A percentile compares a stretch with the other conserved stretches of the same genome.
Conservation (phyloP, 2,113 vertebrate genomes). For the Crypturellus undulatus region DNA sequence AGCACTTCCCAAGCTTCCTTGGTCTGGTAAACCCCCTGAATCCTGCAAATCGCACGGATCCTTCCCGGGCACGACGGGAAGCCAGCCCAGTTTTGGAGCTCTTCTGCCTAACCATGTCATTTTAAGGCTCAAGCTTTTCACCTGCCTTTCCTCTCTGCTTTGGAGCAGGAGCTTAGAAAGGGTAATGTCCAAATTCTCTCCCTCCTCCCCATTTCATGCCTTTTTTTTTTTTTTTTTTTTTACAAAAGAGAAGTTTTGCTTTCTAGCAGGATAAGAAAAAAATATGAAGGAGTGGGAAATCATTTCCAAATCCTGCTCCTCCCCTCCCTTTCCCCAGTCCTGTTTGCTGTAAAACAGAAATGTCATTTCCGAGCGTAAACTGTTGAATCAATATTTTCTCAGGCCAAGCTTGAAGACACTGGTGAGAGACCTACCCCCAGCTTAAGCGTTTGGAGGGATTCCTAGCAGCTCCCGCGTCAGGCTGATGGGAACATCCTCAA, state of each 20-base stretch:
- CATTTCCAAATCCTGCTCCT: background rate
- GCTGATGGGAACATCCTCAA: background rate
- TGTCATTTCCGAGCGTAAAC: background rate
- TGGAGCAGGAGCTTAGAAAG: background rate
- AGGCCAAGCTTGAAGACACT: slow-evolving; percentile 13
- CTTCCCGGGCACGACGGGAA: background rate
- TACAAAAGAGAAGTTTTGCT: background rate
- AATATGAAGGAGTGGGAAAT: background rate
- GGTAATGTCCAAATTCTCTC: background rate
- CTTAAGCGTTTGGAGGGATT: background rate
- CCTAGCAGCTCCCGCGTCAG: background rate
- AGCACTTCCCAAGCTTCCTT: background rate
- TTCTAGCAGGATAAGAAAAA: background rate
- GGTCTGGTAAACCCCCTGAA: background rate
- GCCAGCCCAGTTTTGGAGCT: slow-evolving; percentile 59
- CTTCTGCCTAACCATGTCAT: slow-evolving; percentile 74
- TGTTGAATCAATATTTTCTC: slow-evolving; percentile 1
- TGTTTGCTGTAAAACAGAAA: background rate
- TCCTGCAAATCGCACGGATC: background rate
- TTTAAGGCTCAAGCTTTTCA: slow-evolving; percentile 75
- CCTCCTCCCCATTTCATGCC: background rate
- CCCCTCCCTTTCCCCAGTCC: background rate
- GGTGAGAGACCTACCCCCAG: background rate
- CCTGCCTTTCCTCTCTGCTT: slow-evolving; percentile 12
- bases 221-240: background rate